Conservation (phyloP, 1,140 invertebrate genomes). For the Odontomachus brunneus region DNA sequence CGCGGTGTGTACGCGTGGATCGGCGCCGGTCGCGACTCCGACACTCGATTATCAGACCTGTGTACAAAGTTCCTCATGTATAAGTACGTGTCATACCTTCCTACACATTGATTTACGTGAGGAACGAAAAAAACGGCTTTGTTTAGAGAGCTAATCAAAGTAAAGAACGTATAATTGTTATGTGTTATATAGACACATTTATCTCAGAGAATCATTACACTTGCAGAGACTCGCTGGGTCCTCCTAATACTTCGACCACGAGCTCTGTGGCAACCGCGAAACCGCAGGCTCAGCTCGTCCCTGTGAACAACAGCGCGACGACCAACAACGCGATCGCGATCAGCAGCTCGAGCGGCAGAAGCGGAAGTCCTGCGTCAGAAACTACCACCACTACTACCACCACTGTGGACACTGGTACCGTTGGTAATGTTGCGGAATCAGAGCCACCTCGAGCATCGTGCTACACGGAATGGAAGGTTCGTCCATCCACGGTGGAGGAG, state of each 20-base stretch:
- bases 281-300: conserved; percentile 62
- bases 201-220: conserved; percentile 24
- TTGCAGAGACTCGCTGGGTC: conserved; percentile 78
- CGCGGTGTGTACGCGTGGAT: conserved; percentile 94
- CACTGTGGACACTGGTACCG: conserved; percentile 72
- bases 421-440: conserved; percentile 78
- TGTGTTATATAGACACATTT: neutral
- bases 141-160: no score
- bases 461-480: conserved; percentile 92
- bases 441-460: conserved; percentile 88
- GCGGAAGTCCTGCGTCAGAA: conserved; percentile 76
- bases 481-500: conserved; percentile 91
- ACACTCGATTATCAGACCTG: conserved; percentile 90
- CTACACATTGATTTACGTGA: neutral
- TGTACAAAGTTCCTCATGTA: conserved; percentile 86
- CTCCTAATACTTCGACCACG: conserved; percentile 65
- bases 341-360: conserved; percentile 45
- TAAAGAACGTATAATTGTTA: neutral
- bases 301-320: conserved; percentile 48
- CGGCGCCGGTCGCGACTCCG: conserved; percentile 96
- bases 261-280: conserved; percentile 57
- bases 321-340: conserved; percentile 38
- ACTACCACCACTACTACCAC: conserved; percentile 59
- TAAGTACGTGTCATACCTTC: conserved; percentile 69
- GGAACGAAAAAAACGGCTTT: no score